phyloP scores from a whole-genome alignment of 2,888 invertebrate genomes.

The Clunio marinus region DNA sequence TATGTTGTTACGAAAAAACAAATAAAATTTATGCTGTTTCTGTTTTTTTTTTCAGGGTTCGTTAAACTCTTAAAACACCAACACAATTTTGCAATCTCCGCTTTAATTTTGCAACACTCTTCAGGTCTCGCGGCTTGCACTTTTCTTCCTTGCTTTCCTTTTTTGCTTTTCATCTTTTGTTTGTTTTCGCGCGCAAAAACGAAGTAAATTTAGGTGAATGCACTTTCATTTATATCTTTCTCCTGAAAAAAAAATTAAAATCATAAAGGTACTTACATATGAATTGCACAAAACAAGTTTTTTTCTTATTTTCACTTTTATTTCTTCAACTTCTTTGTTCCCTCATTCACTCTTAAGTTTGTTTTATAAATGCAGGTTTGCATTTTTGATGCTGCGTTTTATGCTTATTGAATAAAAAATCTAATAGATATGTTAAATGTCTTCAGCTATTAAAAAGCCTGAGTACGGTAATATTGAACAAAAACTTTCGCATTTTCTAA shows the following conservation, averaged over 20 bases:
- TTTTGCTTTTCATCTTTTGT: slow-evolving; percentile 1
- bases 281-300: slow-evolving; percentile 29
- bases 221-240: background rate
- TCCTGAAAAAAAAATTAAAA: slow-evolving; percentile 7
- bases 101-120: background rate
- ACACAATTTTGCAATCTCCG: slow-evolving; percentile 5
- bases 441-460: no score
- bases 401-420: no score
- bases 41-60: slow-evolving; percentile 23
- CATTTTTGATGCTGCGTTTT: no score
- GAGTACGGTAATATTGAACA: no score
- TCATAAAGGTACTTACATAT: no score
- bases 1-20: slow-evolving; percentile 17
- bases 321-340: slow-evolving; percentile 12
- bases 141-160: slow-evolving; percentile 7
- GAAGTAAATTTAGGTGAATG: slow-evolving; percentile 6
- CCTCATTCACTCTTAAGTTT: background rate
- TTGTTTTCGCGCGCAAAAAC: background rate
- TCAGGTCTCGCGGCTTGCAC: slow-evolving; percentile 22
- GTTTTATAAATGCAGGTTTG: background rate
- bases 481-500: no score
- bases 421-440: no score
- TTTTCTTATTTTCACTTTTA: slow-evolving; percentile 31
- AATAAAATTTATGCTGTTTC: slow-evolving; percentile 16
- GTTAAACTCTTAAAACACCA: slow-evolving; percentile 21